Percentiles rank a stretch among this genome's conserved stretches.
Evolutionary conservation across 2,113 vertebrate species (phyloP).

Genomic region (Sceloporus tristichus): DNA sequence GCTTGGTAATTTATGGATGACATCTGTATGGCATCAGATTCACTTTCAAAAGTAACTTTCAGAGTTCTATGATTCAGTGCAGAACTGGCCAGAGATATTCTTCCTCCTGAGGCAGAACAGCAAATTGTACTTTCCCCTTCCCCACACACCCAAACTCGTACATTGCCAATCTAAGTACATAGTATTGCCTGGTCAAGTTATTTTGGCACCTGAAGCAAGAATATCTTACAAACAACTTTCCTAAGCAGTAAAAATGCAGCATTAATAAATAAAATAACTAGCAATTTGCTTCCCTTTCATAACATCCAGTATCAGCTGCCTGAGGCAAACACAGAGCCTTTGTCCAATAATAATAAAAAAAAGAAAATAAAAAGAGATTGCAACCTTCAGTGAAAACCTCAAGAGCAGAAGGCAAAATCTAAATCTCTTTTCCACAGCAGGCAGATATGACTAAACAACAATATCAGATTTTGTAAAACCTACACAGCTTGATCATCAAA

Average conservation of each 20-base stretch:
- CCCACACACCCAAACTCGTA: background rate
- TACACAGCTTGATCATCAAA: conserved; percentile 18
- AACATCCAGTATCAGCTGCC: background rate
- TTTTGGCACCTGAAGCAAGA: background rate
- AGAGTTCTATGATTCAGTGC: background rate
- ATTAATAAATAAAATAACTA: background rate
- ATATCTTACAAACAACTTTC: background rate
- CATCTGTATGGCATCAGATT: too few relatives aligned
- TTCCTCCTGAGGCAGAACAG: background rate
- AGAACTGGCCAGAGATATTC: background rate
- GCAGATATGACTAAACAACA: conserved; percentile 18
- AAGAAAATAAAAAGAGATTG: background rate
- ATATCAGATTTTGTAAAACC: conserved; percentile 5
- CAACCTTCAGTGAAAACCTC: background rate
- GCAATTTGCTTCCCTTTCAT: background rate
- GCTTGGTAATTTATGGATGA: too few relatives aligned
- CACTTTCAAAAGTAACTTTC: too few relatives aligned
- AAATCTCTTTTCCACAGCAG: background rate
- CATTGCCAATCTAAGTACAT: background rate
- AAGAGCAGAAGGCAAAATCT: background rate
- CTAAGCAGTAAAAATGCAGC: background rate
- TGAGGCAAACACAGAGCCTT: background rate
- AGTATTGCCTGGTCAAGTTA: background rate
- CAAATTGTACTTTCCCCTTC: background rate
- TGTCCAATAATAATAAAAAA: background rate